Evolutionary conservation across 2,113 vertebrate species (phyloP).

Genomic region (Corythoichthys intestinalis): DNA sequence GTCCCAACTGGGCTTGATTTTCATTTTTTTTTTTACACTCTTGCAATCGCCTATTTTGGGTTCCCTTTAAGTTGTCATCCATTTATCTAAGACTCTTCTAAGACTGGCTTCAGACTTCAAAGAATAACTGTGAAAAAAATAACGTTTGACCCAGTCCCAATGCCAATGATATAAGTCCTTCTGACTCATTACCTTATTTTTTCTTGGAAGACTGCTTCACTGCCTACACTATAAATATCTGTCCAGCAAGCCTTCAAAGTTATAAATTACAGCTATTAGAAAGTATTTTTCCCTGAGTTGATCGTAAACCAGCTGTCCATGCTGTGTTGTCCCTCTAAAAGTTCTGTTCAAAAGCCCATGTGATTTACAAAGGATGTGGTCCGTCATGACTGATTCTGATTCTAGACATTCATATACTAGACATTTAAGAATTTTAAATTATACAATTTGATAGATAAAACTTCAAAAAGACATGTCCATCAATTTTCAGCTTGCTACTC

Average conservation of each 20-base stretch:
- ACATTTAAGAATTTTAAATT: background rate
- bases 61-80: background rate
- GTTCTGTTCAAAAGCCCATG: background rate
- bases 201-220: background rate
- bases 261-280: background rate
- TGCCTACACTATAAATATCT: background rate
- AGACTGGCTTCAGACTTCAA: slow-evolving; percentile 3
- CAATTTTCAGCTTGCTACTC: background rate
- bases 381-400: no score
- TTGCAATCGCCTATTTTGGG: background rate
- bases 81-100: background rate
- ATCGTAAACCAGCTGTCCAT: background rate
- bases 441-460: background rate
- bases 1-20: background rate
- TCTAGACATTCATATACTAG: background rate
- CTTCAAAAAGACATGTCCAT: background rate
- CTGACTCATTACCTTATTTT: background rate
- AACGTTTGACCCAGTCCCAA: background rate
- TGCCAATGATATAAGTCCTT: slow-evolving; percentile 6
- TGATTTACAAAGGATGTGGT: background rate
- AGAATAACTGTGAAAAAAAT: background rate
- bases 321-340: background rate
- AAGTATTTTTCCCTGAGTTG: background rate
- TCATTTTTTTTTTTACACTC: background rate
- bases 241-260: slow-evolving; percentile 4